These are phyloP conservation scores for Macrotis lagotis DNA, from an alignment of 2,113 vertebrate species.

Conservation along the genomic window DNA sequence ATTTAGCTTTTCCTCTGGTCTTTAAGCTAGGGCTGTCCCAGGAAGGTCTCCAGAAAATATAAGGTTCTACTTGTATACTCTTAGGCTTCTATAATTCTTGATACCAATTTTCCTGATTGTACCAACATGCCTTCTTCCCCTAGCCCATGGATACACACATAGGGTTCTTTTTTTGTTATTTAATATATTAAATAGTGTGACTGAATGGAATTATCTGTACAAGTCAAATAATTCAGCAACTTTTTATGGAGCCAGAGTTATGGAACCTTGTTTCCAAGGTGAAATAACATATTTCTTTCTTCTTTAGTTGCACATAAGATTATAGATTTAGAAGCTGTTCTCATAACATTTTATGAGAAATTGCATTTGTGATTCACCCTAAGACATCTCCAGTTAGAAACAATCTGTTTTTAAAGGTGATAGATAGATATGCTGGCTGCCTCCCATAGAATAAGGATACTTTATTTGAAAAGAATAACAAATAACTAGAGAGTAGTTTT, in stretches of 20 bases:
- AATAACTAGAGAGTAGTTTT: not conserved
- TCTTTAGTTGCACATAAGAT: constrained; percentile 31
- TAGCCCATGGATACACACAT: not conserved
- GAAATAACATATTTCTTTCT: constrained; percentile 25
- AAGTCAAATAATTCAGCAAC: not conserved
- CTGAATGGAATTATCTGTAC: constrained; percentile 7
- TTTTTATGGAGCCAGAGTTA: constrained; percentile 15
- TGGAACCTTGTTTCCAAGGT: constrained; percentile 18
- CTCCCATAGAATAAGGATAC: constrained; percentile 46
- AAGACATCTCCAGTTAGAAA: constrained; percentile 25
- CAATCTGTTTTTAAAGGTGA: constrained; percentile 30
- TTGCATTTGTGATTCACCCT: constrained; percentile 31
- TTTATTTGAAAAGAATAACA: constrained; percentile 38
- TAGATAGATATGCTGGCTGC: constrained; percentile 8
- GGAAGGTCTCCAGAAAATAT: not conserved
- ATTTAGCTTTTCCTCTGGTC: not conserved
- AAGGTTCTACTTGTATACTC: not conserved
- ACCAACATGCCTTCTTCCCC: not conserved
- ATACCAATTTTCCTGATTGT: not conserved
- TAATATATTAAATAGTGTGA: not conserved
- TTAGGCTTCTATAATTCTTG: not conserved
- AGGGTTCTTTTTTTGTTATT: not conserved
- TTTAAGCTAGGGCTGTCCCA: not conserved
- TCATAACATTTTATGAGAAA: constrained; percentile 42
- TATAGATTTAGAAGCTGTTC: constrained; percentile 29